Percentiles rank a stretch among this genome's conserved stretches.
Evolutionary conservation across 2,888 invertebrate species (phyloP).

Genomic region (Tipula helvola): DNA sequence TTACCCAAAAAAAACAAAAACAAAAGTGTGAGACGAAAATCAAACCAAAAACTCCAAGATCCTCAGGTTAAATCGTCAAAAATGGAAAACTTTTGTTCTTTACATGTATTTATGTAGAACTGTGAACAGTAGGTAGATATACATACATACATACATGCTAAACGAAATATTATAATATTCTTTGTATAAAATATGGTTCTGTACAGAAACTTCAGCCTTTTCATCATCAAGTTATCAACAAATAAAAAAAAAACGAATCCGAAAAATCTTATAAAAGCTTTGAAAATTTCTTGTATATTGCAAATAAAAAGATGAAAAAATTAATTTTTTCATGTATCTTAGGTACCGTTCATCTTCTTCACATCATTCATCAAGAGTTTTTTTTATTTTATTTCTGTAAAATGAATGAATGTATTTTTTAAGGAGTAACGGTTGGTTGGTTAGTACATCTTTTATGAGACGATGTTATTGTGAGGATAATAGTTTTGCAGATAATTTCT

Average conservation of each 20-base stretch:
- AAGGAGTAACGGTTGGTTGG: background rate
- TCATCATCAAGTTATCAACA: background rate
- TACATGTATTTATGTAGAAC: background rate
- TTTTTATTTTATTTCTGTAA: background rate
- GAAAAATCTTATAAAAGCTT: background rate
- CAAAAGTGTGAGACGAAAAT: background rate
- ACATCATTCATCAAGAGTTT: background rate
- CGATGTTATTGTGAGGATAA: background rate
- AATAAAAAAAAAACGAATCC: background rate
- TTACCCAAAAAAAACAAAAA: background rate
- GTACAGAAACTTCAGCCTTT: background rate
- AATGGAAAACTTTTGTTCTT: background rate
- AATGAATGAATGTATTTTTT: background rate
- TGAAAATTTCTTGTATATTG: background rate
- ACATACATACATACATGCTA: background rate
- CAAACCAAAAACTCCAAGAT: background rate
- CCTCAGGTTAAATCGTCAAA: background rate
- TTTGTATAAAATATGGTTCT: background rate
- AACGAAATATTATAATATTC: background rate
- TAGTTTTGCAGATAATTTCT: background rate
- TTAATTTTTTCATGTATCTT: background rate
- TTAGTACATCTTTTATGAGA: background rate
- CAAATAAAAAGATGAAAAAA: background rate
- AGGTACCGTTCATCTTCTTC: background rate
- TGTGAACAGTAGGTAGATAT: background rate